Conservation (phyloP, 2,888 invertebrate genomes). For the Dryocosmus kuriphilus region DNA sequence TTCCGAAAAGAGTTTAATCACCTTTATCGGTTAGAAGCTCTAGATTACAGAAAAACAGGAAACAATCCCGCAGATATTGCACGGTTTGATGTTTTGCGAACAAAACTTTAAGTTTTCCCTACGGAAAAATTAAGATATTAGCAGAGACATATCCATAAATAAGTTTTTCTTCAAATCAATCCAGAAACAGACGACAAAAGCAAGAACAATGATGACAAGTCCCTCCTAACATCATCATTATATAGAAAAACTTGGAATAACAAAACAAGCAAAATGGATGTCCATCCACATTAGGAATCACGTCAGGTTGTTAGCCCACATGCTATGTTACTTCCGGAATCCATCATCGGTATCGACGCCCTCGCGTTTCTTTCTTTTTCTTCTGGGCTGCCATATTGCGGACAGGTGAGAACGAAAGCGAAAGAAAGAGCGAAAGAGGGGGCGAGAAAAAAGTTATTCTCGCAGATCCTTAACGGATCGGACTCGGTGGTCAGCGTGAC, state of each 20-base stretch:
- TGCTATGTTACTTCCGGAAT: conserved; percentile 29
- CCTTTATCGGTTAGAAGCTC: no score
- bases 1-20: no score
- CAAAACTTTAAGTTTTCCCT: no score
- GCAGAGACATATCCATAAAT: no score
- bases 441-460: conserved; percentile 46
- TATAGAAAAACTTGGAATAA: background rate
- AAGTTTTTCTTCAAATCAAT: no score
- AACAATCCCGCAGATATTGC: no score
- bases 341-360: conserved; percentile 28
- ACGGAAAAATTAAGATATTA: no score
- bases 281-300: conserved; percentile 26
- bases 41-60: no score
- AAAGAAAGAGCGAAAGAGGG: conserved; percentile 13
- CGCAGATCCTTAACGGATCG: conserved; percentile 31
- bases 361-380: conserved; percentile 31
- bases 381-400: conserved; percentile 27
- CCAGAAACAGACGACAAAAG: no score
- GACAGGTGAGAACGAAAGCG: conserved; percentile 32
- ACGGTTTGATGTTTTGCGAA: no score
- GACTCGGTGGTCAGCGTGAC: conserved; percentile 59
- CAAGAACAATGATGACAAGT: conserved; percentile 5
- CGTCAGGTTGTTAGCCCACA: conserved; percentile 24
- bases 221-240: conserved; percentile 44
- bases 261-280: conserved; percentile 11